Base-by-base conservation (phyloP, 2,113 vertebrate genomes). In the Chaetura pelagica region DNA sequence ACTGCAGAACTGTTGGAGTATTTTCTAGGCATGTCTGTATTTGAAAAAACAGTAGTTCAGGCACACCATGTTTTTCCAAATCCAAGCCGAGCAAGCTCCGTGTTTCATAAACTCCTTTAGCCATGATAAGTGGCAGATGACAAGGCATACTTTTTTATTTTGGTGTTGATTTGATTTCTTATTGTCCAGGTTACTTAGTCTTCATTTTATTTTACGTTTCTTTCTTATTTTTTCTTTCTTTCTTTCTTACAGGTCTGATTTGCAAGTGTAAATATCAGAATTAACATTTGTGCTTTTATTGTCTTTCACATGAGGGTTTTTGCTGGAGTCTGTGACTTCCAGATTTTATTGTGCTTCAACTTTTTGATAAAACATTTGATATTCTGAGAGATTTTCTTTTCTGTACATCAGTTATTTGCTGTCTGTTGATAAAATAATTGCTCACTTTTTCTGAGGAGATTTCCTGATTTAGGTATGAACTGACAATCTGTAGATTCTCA, bases 401-500 rank as follows among this genome's bases (percentile, higher is more conserved):
- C 67, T 54, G 13, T 46, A 7, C 4, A 2, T 30, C 30, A 32
- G 2, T 71, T 77, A 55, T 88, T 83, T 42, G 51, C 51, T 77
- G 17, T 17, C 44, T n/a, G 1, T 30, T 7, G 7, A 48, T 71
- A 38, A 89, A 92, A 86, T 13, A 66, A 79, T 46, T 4, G 5
- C 44, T 42, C 19, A 26, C 38, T 29, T 55, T 21, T 84, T 51
- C 66, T 61, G 61, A 48, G 49, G 27, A 51, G 51, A 30, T 61
- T 61, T 74, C 74, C 59, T 54, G 9, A 38, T 91, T 66, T 40
- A 19, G 11, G 2, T 27, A 20, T 58, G 84, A 38, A 12, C 52
- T 5, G 6, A 15, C 48, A 2, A 0, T 46, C 49, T 74, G n/a
- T 54, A 54, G 46, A 67, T 69, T 68, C 0, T 0, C 32, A 27